Percentiles rank a stretch among this genome's conserved stretches.
These are phyloP conservation scores for Semnornis frantzii DNA, from an alignment of 2,113 vertebrate genomes.

Conservation along the genomic window DNA sequence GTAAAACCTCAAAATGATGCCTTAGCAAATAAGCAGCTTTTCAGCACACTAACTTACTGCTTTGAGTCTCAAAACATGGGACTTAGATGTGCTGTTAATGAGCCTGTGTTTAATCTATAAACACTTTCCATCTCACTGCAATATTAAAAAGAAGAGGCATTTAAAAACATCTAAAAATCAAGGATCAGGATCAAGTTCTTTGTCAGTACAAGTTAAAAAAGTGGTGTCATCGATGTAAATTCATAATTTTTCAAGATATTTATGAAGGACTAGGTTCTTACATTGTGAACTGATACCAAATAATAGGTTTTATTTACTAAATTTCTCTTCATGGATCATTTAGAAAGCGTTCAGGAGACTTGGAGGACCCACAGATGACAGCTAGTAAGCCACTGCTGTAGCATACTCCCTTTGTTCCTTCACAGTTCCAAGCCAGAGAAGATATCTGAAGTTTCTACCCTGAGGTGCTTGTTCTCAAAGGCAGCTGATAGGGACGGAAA, in stretches of 20 bases:
- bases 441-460: neutral
- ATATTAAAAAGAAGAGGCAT: neutral
- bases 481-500: neutral
- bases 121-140: neutral
- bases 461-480: neutral
- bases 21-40: neutral
- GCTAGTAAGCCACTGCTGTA: neutral
- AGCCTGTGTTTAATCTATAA: neutral
- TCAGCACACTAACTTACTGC: neutral
- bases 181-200: neutral
- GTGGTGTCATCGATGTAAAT: neutral
- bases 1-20: neutral
- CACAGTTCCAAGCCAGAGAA: neutral
- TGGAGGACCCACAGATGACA: neutral
- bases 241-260: neutral
- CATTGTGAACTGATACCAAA: neutral
- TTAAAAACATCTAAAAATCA: neutral
- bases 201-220: neutral
- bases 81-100: neutral
- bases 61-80: neutral
- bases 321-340: neutral
- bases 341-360: neutral
- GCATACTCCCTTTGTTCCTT: neutral
- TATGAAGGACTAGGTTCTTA: neutral
- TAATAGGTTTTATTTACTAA: neutral